Evolutionary conservation across 2,888 invertebrate species (phyloP), one percentile per base, ranked within the genome.

Genomic region (Hypsopygia costalis): DNA sequence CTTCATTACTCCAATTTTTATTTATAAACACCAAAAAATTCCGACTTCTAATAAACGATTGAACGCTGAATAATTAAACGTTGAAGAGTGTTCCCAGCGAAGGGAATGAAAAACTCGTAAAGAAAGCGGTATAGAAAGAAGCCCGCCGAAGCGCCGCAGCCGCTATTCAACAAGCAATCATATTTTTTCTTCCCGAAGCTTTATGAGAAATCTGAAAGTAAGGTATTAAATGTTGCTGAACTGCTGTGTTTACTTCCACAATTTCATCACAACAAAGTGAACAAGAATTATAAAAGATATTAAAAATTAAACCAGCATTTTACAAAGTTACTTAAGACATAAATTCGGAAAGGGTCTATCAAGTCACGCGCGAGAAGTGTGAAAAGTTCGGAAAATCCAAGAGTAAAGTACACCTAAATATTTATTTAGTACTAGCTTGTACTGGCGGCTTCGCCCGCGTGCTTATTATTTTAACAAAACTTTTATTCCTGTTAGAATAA

Each of bases 171-270:
- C 49, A 41, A 46, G 54, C 58, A 58, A 52, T 56, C 62, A 52
- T 58, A 62, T 61, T 58, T 60, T 61, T 56, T 51, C 50, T 58
- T 52, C 52, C 47, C 47, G 48, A 49, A 42, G 50, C 51, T 58
- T 55, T 55, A 58, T 55, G 49, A 44, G 27, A 49, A 49, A 49
- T 59, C 54, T 60, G 61, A 66, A 64, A 62, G 58, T 62, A 56
- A 47, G 45, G 58, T 57, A 66, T 70, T 70, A 62, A 53, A 46
- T 45, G 49, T 53, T 52, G 44, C 40, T 43, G 42, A 41, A 28
- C 45, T 42, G 21, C 6, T 9, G 29, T 7, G 16, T 36, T 22
- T 34, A 27, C 11, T 27, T 34, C 12, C 8, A 9, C n/a, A 7
- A 8, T 20, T 25, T 34, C 12, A 34, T 16, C 32, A 32, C n/a